Evolutionary conservation across 2,113 vertebrate genomes (phyloP).

Genomic region (Proteles cristata): DNA sequence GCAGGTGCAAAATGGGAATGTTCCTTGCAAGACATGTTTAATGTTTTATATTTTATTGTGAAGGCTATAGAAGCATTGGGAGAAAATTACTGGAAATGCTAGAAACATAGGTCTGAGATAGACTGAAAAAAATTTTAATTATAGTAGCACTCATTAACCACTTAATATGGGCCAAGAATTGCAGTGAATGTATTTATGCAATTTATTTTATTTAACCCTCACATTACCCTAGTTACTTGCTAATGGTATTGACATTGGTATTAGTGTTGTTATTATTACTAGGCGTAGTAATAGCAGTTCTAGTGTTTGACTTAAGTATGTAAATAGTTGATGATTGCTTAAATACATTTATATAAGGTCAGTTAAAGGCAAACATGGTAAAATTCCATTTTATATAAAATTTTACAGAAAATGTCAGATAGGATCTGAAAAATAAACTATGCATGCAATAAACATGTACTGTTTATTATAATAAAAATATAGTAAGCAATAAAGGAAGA

Average conservation of each 20-base stretch:
- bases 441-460: not conserved
- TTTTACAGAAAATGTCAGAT: not conserved
- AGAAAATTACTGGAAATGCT: not conserved
- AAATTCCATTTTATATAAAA: conserved; percentile 34
- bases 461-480: not conserved
- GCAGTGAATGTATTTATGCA: not conserved
- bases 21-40: not conserved
- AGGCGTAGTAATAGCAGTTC: not conserved
- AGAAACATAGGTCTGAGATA: not conserved
- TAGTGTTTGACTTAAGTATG: conserved; percentile 4
- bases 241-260: not conserved
- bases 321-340: not conserved
- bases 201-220: not conserved
- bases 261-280: not conserved
- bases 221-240: not conserved
- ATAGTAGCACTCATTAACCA: not conserved
- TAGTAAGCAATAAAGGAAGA: not conserved
- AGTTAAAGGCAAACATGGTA: conserved; percentile 5
- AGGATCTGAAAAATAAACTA: not conserved
- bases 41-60: not conserved
- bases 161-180: not conserved
- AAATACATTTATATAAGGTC: not conserved
- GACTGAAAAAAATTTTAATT: not conserved
- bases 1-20: not conserved
- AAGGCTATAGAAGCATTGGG: not conserved